Conservation (phyloP, 2,797 vertebrate species). For the Cyprinella venusta region DNA sequence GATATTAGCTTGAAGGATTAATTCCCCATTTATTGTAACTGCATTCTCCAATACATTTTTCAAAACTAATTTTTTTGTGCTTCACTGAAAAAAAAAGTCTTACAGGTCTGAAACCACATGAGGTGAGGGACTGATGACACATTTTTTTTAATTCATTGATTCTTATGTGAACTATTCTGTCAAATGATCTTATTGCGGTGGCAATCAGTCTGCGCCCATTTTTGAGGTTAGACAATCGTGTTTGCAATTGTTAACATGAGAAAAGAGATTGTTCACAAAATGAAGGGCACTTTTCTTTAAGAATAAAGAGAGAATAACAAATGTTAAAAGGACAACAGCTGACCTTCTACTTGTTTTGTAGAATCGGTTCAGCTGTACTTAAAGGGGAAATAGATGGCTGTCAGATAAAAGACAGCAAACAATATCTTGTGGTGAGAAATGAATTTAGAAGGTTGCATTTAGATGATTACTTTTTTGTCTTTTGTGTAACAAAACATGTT, state of each 20-base stretch:
- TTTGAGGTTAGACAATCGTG: background rate
- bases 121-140: background rate
- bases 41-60: background rate
- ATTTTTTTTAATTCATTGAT: background rate
- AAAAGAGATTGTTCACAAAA: background rate
- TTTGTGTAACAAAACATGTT: background rate
- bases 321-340: background rate
- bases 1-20: background rate
- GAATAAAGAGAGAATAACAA: background rate
- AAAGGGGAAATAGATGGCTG: background rate
- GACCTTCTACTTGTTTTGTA: background rate
- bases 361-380: background rate
- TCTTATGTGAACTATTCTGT: background rate
- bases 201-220: background rate
- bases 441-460: background rate
- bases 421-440: constrained; percentile 3
- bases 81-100: background rate
- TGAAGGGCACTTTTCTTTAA: background rate
- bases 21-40: background rate
- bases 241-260: background rate
- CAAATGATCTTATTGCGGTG: background rate
- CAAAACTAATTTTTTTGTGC: background rate
- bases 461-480: background rate
- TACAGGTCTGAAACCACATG: background rate
- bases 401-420: background rate